Evolutionary conservation across 1,140 invertebrate genomes (phyloP), one percentile per base, ranked within the genome.

Genomic region (Tyrophagus putrescentiae): DNA sequence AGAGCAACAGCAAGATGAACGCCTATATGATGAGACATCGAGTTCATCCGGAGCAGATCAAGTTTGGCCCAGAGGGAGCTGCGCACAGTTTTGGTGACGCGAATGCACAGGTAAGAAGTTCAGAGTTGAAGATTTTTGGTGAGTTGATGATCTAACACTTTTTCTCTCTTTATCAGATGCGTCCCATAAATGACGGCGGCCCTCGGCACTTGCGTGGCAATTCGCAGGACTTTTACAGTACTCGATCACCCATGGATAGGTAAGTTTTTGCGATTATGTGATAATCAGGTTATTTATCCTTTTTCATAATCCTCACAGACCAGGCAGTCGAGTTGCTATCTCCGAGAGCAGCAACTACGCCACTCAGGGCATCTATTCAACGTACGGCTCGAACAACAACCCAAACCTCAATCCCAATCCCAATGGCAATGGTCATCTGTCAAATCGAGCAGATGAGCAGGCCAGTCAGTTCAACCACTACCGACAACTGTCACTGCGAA

Each of bases 251-350:
- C 16, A 57, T 57, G 56, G 56, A 57, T 6, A 57, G 56, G 56
- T 57, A 48, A 54, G 36, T 57, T 39, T 21, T 57, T n/a, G n/a
- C n/a, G n/a, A 39, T 23, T 41, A 54, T 32, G 28, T 41, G 16
- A 32, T 54, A 31, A n/a, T 21, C 13, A 39, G n/a, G 36, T 39
- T 39, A 13, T 39, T 13, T 13, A 13, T 39, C n/a, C n/a, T 41
- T 6, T 57, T 57, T 29, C 39, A 4, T 16, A 48, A 60, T 27
- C 42, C 23, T 59, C 33, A 16, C n/a, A 45, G 62, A 31, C 59
- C 59, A 5, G 41, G 44, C 16, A 50, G 31, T 60, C 39, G 59
- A 56, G 59, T 63, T n/a, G 41, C 60, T n/a, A 62, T 63, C 32
- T 31, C 59, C 23, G 59, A 63, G n/a, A 27, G 50, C 18, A 45